Base-by-base conservation (phyloP, 1,140 invertebrate species). In the Platyura marginata region DNA sequence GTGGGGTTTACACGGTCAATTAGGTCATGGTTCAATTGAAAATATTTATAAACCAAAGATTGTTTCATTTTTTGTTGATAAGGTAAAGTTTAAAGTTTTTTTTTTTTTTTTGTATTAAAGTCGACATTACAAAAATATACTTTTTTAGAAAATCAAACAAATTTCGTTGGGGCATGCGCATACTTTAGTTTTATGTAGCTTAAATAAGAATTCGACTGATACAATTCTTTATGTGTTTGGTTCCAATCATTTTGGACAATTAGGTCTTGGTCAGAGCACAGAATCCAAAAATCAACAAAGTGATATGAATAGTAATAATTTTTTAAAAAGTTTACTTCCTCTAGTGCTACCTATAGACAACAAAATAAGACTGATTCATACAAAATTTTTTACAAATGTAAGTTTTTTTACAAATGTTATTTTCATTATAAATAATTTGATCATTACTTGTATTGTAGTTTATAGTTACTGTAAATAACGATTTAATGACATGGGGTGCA, bases 1-100 rank as follows among this genome's bases (percentile, higher is more conserved):
- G 38, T 90, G 84, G 84, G 83, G 81, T 21, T 74, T 88, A 18
- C 80, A 88, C 59, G 85, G 84, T 0, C 84, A 90, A 56, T 57
- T 88, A 13, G 85, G 85, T 15, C 81, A 84, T 55, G 75, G 75
- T 22, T 67, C 67, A 51, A 74, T 77, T 20, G 75, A 81, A 47
- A 75, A 81, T 52, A 58, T 67, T 42, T 61, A 66, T 39, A 57
- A 61, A 29, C 84, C 85, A 9, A 72, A 64, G 41, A 49, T 72
- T 33, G 66, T 86, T 19, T 48, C 59, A 44, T 54, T 55, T 45
- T 62, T 77, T 29, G 51, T 55, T 47, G 58, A 53, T 43, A 62
- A 67, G 59, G 66, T 66, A 48, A n/a, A n/a, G n/a, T n/a, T n/a
- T n/a, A n/a, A n/a, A n/a, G n/a, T n/a, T n/a, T n/a, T n/a, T n/a